Conservation (phyloP, 2,797 vertebrate genomes). For the Myotis daubentonii region DNA sequence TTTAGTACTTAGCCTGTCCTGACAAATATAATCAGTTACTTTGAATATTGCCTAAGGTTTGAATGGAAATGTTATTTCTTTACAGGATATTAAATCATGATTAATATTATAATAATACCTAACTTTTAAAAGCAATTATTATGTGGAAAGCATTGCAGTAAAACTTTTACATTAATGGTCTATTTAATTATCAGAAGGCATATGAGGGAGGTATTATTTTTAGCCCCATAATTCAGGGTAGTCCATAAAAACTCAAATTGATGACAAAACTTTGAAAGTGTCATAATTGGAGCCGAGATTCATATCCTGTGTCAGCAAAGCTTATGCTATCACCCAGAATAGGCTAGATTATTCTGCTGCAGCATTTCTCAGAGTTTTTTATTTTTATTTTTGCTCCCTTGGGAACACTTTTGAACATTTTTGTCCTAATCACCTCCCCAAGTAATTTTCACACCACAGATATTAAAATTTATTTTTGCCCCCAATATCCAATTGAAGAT, state of each 20-base stretch:
- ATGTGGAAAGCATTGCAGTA: not conserved
- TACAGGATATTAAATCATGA: not conserved
- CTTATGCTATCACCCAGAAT: not conserved
- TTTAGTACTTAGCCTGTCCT: not conserved
- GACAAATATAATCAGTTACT: not conserved
- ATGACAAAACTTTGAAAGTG: not conserved
- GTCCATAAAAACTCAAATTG: not conserved
- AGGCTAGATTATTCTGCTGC: not conserved
- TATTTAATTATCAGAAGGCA: not conserved
- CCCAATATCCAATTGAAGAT: not conserved
- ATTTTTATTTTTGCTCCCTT: not conserved
- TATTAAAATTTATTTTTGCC: not conserved
- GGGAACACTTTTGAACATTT: not conserved
- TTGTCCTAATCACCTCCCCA: not conserved
- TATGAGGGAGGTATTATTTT: not conserved
- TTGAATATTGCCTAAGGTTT: not conserved
- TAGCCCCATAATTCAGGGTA: not conserved
- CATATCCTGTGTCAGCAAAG: not conserved
- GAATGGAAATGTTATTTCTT: constrained; percentile 11
- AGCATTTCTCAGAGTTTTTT: not conserved
- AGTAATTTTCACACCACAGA: not conserved
- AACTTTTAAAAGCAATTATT: not conserved
- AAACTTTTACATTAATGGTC: not conserved
- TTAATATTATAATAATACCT: not conserved
- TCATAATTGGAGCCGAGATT: not conserved